Percentiles rank a stretch among this genome's conserved stretches.
Conservation (phyloP, 2,797 vertebrate species). For the Sebastes alutus region DNA sequence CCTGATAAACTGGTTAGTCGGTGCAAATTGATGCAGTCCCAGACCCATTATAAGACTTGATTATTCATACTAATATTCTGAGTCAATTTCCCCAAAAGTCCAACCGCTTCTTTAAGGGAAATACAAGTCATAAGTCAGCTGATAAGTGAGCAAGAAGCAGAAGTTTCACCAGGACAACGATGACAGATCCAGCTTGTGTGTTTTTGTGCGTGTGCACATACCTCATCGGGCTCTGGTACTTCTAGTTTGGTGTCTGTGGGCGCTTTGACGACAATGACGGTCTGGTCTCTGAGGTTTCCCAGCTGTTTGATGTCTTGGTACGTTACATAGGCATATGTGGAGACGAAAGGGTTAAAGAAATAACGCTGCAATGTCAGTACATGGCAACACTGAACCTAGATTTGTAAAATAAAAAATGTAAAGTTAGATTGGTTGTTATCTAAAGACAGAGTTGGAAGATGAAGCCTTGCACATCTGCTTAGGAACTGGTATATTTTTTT, state of each 20-base stretch:
- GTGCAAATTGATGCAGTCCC: not conserved
- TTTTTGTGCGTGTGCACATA: conserved; percentile 67
- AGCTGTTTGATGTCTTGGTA: conserved; percentile 96
- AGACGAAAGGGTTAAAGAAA: conserved; percentile 68
- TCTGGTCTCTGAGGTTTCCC: conserved; percentile 93
- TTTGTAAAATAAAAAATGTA: too few relatives aligned
- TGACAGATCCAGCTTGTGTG: not conserved
- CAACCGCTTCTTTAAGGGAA: not conserved
- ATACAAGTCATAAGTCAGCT: not conserved
- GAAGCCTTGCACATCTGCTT: not conserved
- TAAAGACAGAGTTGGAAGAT: not conserved
- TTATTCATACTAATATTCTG: not conserved
- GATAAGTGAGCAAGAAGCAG: not conserved
- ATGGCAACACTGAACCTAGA: not conserved
- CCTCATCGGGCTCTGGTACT: conserved; percentile 94
- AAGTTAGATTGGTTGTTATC: not conserved
- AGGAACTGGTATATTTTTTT: not conserved
- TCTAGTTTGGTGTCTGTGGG: conserved; percentile 97
- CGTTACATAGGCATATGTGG: conserved; percentile 93
- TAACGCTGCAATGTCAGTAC: not conserved
- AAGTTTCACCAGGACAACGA: not conserved
- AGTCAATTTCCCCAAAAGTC: not conserved
- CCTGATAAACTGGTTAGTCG: not conserved
- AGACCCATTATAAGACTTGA: not conserved
- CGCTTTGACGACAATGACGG: conserved; percentile 95